Conservation (phyloP, 2,888 invertebrate species). For the Steromphala cineraria region DNA sequence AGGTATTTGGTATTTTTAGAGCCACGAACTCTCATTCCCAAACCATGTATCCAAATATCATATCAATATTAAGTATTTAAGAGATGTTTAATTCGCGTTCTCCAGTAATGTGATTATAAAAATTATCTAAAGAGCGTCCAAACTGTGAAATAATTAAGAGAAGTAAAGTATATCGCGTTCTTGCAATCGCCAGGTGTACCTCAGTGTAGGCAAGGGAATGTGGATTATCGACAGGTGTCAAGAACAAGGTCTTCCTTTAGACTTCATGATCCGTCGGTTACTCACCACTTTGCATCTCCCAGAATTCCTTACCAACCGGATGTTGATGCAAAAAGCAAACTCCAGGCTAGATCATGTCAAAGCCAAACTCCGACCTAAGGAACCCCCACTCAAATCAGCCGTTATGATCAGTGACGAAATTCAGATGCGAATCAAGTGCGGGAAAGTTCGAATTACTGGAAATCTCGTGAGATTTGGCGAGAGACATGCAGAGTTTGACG, state of each 20-base stretch:
- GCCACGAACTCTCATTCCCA: too few species aligned
- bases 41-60: too few species aligned
- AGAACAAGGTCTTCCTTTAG: neutral
- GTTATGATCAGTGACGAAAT: conserved; percentile 53
- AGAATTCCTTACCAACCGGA: neutral
- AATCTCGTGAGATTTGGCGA: conserved; percentile 45
- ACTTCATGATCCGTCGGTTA: neutral
- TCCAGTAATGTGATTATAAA: too few species aligned
- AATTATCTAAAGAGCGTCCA: too few species aligned
- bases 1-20: too few species aligned
- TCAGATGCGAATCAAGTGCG: conserved; percentile 46
- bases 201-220: neutral
- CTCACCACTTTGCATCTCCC: neutral
- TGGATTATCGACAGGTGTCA: neutral
- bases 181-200: neutral
- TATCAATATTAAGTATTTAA: too few species aligned
- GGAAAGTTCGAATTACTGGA: conserved; percentile 41
- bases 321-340: neutral
- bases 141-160: too few species aligned
- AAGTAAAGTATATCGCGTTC: too few species aligned
- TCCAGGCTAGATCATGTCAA: neutral
- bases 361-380: neutral
- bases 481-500: conserved; percentile 46
- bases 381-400: neutral
- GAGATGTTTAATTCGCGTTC: too few species aligned